Base-by-base conservation (phyloP, 2,888 invertebrate genomes). In the Dicyrtomina minuta region DNA sequence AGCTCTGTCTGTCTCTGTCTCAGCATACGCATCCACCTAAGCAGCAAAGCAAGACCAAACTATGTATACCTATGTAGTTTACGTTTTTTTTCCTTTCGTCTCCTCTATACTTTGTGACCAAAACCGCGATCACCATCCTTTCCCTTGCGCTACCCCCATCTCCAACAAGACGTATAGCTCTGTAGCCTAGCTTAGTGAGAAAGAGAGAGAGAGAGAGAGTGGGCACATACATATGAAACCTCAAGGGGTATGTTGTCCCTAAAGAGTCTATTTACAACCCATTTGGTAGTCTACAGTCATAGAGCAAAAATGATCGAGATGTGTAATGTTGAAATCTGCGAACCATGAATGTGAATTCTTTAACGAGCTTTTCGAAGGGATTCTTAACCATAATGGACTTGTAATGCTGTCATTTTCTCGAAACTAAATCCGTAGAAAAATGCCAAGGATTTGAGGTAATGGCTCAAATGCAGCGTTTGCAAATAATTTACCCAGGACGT, bases 281-380 rank as follows among this genome's bases (percentile, higher is more conserved):
- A 78, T 75, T 77, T 74, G 49, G 69, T 71, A 71, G 72, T 75
- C 70, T 68, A 41, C 22, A 65, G 62, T 64, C 69, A 61, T 60
- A 67, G 71, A 71, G 69, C 55, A 74, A 71, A 75, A 75, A 75
- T 74, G 72, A 75, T 65, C 55, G 72, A 68, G 72, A 68, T 51
- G 60, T 68, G 68, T 59, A 53, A 68, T 59, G 60, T 60, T 70
- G 73, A 73, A 77, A 77, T 76, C 74, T 73, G 77, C 73, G 73
- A 77, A 75, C 75, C 78, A 78, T 77, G 78, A 78, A 78, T 77
- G 76, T 77, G 77, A 77, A 78, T 78, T 77, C 77, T 78, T 78
- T 78, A 78, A 78, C 78, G 78, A 78, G 78, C 78, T 78, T 78
- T 76, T 75, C 72, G 66, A 65, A 66, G 74, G 70, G 75, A 77